phyloP scores from a whole-genome alignment of 2,888 invertebrate species.

The Agrochola lota region DNA sequence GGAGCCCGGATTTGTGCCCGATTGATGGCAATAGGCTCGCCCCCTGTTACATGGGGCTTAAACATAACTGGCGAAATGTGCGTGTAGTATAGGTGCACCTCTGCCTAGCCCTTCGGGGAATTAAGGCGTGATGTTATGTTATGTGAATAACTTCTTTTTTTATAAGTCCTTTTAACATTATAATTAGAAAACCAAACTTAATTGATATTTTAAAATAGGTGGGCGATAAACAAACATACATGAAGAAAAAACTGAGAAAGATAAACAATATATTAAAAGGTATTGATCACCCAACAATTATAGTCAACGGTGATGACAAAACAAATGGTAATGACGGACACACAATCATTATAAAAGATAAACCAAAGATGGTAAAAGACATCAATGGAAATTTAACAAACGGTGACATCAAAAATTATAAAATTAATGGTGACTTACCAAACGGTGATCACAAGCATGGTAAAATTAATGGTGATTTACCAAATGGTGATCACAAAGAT shows the following conservation, averaged over 20 bases:
- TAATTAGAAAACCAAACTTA: background rate
- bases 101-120: background rate
- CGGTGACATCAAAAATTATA: constrained; percentile 13
- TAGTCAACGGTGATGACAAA: constrained; percentile 51
- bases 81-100: background rate
- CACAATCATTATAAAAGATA: constrained; percentile 25
- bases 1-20: background rate
- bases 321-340: constrained; percentile 30
- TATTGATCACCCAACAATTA: constrained; percentile 10
- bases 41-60: background rate
- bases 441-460: background rate
- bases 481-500: constrained; percentile 23
- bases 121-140: background rate
- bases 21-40: background rate
- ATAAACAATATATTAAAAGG: constrained; percentile 56
- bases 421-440: constrained; percentile 18
- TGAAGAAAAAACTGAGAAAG: constrained; percentile 56
- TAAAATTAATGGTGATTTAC: constrained; percentile 38
- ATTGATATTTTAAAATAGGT: constrained; percentile 40
- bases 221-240: constrained; percentile 43
- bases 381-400: constrained; percentile 54
- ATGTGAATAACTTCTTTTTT: background rate
- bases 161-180: background rate
- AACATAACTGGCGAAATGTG: background rate
- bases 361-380: constrained; percentile 42